These are phyloP conservation scores for Metopolophium dirhodum DNA, from an alignment of 1,140 invertebrate species.

Conservation along the genomic window DNA sequence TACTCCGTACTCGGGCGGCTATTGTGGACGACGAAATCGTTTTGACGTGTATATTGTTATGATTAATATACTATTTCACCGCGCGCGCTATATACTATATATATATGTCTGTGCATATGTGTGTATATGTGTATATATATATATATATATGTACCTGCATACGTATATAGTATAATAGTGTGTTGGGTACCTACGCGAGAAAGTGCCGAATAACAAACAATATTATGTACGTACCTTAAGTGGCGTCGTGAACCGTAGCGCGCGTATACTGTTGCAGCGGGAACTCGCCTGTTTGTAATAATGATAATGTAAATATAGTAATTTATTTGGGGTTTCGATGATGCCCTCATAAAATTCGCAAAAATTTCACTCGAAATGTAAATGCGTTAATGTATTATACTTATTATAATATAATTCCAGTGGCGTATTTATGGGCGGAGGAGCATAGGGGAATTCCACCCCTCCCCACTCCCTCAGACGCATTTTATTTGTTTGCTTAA, in stretches of 20 bases:
- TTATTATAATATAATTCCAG: too few relatives aligned
- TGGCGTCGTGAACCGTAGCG: neutral
- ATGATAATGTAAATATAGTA: neutral
- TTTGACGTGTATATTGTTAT: conserved; percentile 30
- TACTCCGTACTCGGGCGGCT: neutral
- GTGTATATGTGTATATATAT: too few relatives aligned
- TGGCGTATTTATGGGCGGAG: too few relatives aligned
- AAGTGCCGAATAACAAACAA: conserved; percentile 31
- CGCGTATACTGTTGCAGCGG: neutral
- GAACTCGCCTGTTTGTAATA: neutral
- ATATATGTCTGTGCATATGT: too few relatives aligned
- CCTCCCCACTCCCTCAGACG: too few relatives aligned
- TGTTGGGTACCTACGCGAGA: neutral
- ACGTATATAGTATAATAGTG: neutral
- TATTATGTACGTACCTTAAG: neutral
- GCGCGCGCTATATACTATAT: neutral
- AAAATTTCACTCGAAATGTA: neutral
- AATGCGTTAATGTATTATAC: too few relatives aligned
- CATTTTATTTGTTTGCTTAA: too few relatives aligned
- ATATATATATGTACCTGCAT: neutral
- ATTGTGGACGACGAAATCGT: conserved; percentile 31
- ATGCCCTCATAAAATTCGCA: neutral
- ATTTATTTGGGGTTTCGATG: neutral
- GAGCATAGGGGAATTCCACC: too few relatives aligned
- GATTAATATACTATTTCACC: conserved; percentile 30